These are phyloP conservation scores for Macrophya annulata DNA, from an alignment of 2,888 invertebrate genomes.

Conservation along the genomic window DNA sequence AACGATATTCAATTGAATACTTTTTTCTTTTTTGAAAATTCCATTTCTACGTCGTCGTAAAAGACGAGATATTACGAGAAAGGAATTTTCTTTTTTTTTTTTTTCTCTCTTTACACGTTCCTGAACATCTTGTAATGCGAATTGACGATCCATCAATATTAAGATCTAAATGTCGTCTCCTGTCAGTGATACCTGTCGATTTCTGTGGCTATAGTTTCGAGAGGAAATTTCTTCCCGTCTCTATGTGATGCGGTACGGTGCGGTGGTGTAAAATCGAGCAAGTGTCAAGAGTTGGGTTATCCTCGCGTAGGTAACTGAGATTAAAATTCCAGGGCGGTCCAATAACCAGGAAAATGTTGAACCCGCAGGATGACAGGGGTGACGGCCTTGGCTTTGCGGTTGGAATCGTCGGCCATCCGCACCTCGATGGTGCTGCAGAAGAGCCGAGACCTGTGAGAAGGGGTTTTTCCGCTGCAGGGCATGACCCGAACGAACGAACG, in stretches of 20 bases:
- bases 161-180: not conserved
- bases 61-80: not conserved
- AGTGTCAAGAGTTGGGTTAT: constrained; percentile 45
- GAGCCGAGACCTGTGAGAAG: constrained; percentile 50
- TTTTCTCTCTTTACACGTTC: not conserved
- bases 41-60: not conserved
- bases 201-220: not conserved
- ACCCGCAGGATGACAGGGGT: constrained; percentile 37
- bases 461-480: constrained; percentile 38
- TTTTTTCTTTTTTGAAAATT: not conserved
- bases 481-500: constrained; percentile 18
- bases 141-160: constrained; percentile 15
- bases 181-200: too few species aligned
- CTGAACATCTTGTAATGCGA: constrained; percentile 9
- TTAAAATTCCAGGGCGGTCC: constrained; percentile 66
- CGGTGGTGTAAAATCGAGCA: not conserved
- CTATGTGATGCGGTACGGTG: not conserved
- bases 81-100: not conserved
- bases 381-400: constrained; percentile 51
- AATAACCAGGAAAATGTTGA: constrained; percentile 48
- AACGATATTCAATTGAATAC: constrained; percentile 1
- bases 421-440: constrained; percentile 49
- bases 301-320: constrained; percentile 62
- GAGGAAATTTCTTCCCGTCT: not conserved
- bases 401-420: constrained; percentile 50